phyloP scores from a whole-genome alignment of 2,888 invertebrate species.

The Cataglyphis altisquamis region DNA sequence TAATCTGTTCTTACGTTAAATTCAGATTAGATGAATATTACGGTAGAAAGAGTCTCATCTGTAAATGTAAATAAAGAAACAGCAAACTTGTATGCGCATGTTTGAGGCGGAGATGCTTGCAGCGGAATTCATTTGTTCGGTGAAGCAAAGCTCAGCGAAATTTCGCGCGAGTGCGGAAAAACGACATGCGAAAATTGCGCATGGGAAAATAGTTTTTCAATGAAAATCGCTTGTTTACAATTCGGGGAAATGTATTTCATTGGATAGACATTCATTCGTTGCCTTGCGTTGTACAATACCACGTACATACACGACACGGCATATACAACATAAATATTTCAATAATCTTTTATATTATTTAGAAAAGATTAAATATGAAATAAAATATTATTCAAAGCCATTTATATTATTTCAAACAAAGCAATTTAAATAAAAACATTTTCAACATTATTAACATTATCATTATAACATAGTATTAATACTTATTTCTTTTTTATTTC shows the following conservation, averaged over 20 bases:
- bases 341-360: constrained; percentile 3
- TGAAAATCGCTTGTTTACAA: constrained; percentile 47
- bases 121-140: constrained; percentile 52
- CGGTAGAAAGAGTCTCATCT: constrained; percentile 8
- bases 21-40: not conserved
- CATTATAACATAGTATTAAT: not conserved
- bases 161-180: constrained; percentile 27
- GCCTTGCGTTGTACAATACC: not conserved
- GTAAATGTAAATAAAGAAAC: constrained; percentile 44
- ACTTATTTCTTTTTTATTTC: not conserved
- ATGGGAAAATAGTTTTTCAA: constrained; percentile 42
- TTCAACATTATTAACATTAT: not conserved
- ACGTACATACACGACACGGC: not conserved
- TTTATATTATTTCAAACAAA: not conserved
- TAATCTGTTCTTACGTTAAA: not conserved
- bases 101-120: constrained; percentile 37
- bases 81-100: constrained; percentile 28
- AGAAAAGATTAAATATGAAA: not conserved
- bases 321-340: not conserved
- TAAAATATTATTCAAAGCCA: not conserved
- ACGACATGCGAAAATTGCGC: constrained; percentile 35
- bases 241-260: constrained; percentile 5
- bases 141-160: constrained; percentile 43
- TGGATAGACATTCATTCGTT: not conserved
- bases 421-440: not conserved